Conservation (phyloP, 1,140 invertebrate genomes). For the Drosophila pruinosa region DNA sequence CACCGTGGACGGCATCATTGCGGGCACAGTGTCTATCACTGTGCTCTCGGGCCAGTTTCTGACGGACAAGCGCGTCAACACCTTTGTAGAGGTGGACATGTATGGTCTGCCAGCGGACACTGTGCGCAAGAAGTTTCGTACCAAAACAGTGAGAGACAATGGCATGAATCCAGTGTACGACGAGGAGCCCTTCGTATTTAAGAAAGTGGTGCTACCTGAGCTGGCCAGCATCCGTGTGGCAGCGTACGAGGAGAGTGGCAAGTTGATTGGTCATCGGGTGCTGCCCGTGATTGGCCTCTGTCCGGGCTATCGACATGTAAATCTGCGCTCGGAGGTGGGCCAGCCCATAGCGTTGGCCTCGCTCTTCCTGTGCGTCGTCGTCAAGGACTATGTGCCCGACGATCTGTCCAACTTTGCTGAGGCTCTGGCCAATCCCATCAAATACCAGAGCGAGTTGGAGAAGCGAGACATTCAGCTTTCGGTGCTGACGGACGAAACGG, state of each 20-base stretch:
- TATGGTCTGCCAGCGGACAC: slow-evolving; percentile 99
- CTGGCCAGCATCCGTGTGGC: slow-evolving; percentile 97
- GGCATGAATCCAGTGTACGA: slow-evolving; percentile 98
- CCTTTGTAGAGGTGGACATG: slow-evolving; percentile 99
- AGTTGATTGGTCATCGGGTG: slow-evolving; percentile 97
- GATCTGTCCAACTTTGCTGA: slow-evolving; percentile 96
- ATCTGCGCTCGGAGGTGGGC: slow-evolving; percentile 95
- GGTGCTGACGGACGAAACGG: slow-evolving; percentile 93
- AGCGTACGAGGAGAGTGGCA: slow-evolving; percentile 97
- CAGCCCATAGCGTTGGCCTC: slow-evolving; percentile 95
- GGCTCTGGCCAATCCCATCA: slow-evolving; percentile 98
- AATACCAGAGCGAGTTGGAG: slow-evolving; percentile 96
- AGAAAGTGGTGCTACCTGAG: slow-evolving; percentile 99
- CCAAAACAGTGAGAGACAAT: slow-evolving; percentile 96
- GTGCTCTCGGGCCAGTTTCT: slow-evolving; percentile 96
- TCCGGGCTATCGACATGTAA: slow-evolving; percentile 95
- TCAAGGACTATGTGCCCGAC: slow-evolving; percentile 99
- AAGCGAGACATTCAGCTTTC: slow-evolving; percentile 95
- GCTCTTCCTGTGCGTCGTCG: slow-evolving; percentile 95
- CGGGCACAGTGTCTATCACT: slow-evolving; percentile 96
- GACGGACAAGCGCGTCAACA: slow-evolving; percentile 97
- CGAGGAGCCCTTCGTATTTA: slow-evolving; percentile 98
- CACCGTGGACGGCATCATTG: slow-evolving; percentile 98
- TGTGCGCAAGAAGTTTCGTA: slow-evolving; percentile 97
- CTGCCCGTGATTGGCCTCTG: slow-evolving; percentile 97